phyloP scores from a whole-genome alignment of 2,113 vertebrate species.

The Anser brachyrhynchus region DNA sequence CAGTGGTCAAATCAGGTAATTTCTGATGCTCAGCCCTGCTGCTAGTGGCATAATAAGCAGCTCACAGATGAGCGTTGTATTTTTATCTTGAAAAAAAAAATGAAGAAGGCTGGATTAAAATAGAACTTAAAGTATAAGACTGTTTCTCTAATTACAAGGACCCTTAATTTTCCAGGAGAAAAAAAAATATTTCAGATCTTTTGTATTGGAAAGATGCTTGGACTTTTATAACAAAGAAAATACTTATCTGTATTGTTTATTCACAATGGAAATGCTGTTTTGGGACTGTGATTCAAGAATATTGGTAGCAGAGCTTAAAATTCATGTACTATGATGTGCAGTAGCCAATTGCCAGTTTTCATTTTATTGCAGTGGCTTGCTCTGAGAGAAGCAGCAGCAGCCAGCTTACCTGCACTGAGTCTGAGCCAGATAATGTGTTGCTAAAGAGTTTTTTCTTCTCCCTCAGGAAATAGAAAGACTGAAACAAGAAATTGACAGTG shows the following conservation, averaged over 20 bases:
- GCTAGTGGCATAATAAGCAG: neutral
- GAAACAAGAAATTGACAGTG: constrained; percentile 95
- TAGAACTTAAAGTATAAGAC: neutral
- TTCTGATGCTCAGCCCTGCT: neutral
- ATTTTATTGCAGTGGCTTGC: neutral
- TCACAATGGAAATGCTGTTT: neutral
- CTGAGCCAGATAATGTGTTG: neutral
- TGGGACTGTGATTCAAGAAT: neutral
- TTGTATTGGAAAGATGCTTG: neutral
- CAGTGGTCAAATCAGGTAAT: neutral
- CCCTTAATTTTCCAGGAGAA: neutral
- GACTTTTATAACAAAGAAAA: neutral
- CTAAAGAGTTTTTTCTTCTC: constrained; percentile 46
- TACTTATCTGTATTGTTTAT: neutral
- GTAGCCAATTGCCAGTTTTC: neutral
- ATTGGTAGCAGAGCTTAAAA: neutral
- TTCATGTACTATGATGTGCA: neutral
- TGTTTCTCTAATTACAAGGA: neutral
- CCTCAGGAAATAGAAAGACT: constrained; percentile 94
- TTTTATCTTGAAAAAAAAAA: neutral
- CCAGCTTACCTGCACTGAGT: neutral
- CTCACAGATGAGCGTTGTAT: neutral
- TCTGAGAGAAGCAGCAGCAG: neutral
- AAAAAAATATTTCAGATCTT: neutral
- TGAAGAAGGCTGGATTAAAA: neutral